Evolutionary conservation across 2,113 vertebrate genomes (phyloP).

Genomic region (Trematomus loennbergii): DNA sequence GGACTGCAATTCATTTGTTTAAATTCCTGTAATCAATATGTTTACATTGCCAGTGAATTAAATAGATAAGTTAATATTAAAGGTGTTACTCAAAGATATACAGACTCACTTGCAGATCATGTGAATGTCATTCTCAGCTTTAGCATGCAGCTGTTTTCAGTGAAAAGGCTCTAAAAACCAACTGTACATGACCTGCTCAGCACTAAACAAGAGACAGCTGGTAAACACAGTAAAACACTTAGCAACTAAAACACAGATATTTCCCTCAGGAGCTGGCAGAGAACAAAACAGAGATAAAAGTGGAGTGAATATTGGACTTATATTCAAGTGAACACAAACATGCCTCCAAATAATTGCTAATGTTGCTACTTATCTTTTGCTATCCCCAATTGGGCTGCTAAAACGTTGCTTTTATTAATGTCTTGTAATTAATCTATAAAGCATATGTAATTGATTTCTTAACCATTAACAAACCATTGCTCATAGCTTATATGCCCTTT

Average conservation of each 20-base stretch:
- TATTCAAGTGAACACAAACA: neutral
- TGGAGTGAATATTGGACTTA: neutral
- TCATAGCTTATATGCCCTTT: constrained; percentile 6
- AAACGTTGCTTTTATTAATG: neutral
- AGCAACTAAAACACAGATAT: constrained; percentile 1
- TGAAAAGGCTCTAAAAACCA: neutral
- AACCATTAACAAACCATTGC: neutral
- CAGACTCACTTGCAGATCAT: neutral
- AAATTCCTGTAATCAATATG: constrained; percentile 26
- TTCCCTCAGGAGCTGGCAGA: neutral
- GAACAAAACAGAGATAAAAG: constrained; percentile 1
- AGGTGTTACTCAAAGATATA: neutral
- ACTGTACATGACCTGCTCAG: neutral
- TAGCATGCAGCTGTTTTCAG: neutral
- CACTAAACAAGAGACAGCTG: neutral
- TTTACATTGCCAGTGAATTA: constrained; percentile 2
- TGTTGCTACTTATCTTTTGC: neutral
- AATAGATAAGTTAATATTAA: neutral
- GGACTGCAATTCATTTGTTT: constrained; percentile 13
- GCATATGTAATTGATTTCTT: neutral
- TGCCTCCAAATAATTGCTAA: neutral
- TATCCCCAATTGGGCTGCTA: neutral
- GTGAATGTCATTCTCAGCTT: neutral
- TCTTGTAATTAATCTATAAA: neutral
- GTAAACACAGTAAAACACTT: neutral